phyloP scores from a whole-genome alignment of 1,140 invertebrate genomes.

The Oedothorax gibbosus region DNA sequence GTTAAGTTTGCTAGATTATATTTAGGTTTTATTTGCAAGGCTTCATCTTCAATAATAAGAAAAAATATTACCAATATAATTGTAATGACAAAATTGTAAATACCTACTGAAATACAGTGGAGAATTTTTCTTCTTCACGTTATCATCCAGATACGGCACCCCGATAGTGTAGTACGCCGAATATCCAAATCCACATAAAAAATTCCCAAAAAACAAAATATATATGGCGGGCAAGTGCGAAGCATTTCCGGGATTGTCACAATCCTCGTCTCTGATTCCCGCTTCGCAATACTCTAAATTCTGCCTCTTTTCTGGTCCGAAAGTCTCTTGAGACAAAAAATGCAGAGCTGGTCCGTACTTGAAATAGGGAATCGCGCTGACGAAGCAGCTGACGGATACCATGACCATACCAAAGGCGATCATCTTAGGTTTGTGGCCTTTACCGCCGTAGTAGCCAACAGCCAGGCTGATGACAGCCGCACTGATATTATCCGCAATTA shows the following conservation, averaged over 20 bases:
- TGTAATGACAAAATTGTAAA: not conserved
- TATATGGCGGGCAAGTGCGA: constrained; percentile 55
- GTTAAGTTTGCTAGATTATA: too few relatives aligned
- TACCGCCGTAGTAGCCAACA: constrained; percentile 77
- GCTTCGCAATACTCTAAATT: constrained; percentile 41
- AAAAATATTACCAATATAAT: not conserved
- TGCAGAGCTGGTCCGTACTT: constrained; percentile 74
- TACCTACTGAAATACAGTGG: constrained; percentile 63
- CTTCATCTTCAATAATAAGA: too few relatives aligned
- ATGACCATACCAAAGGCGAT: constrained; percentile 78
- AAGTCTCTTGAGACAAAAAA: constrained; percentile 1
- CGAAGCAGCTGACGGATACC: constrained; percentile 77
- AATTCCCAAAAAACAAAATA: constrained; percentile 61
- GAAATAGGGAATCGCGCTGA: constrained; percentile 77
- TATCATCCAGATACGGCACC: constrained; percentile 61
- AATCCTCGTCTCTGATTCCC: constrained; percentile 5
- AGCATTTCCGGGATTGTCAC: constrained; percentile 67
- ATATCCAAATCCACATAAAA: constrained; percentile 63
- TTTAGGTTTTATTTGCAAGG: too few relatives aligned
- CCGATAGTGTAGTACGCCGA: constrained; percentile 61
- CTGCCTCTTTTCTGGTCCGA: not conserved
- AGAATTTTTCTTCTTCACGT: constrained; percentile 63
- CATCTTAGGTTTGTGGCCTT: constrained; percentile 78
- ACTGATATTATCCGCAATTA: constrained; percentile 69
- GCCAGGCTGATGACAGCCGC: constrained; percentile 71